phyloP scores from a whole-genome alignment of 2,888 invertebrate species.

The Stictocephala bisonia region DNA sequence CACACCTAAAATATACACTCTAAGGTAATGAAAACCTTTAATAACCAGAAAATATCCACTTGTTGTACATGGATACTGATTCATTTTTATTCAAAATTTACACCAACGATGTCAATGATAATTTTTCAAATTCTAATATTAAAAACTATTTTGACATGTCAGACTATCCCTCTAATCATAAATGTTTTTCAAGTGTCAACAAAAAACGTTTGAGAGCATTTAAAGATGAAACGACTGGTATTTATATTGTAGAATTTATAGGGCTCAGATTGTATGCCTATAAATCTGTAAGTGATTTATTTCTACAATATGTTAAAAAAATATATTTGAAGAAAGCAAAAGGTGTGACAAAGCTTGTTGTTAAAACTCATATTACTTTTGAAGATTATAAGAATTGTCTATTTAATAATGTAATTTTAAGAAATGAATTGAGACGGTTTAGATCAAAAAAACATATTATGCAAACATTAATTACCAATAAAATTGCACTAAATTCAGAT shows the following conservation, averaged over 20 bases:
- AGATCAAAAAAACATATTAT: not conserved
- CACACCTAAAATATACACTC: slow-evolving; percentile 38
- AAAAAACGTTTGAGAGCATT: not conserved
- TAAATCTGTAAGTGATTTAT: not conserved
- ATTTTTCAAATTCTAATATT: not conserved
- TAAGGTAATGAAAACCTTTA: slow-evolving; percentile 25
- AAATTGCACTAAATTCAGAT: too few species aligned
- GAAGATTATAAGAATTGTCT: slow-evolving; percentile 15
- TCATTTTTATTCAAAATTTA: not conserved
- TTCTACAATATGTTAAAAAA: too few species aligned
- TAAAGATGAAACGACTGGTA: not conserved
- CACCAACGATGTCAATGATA: not conserved
- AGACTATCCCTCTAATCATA: not conserved
- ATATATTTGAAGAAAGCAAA: not conserved
- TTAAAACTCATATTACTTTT: slow-evolving; percentile 12
- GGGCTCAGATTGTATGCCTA: not conserved
- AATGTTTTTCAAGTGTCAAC: not conserved
- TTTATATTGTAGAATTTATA: not conserved
- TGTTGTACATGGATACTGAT: slow-evolving; percentile 9
- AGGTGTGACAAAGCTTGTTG: slow-evolving; percentile 1
- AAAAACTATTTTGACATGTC: not conserved
- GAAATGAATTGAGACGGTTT: not conserved
- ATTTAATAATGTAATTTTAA: not conserved
- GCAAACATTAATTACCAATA: not conserved
- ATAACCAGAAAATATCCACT: not conserved